Percentiles rank a stretch among this genome's conserved stretches.
These are phyloP conservation scores for Centroberyx gerrardi DNA, from an alignment of 2,797 vertebrate genomes.

Conservation along the genomic window DNA sequence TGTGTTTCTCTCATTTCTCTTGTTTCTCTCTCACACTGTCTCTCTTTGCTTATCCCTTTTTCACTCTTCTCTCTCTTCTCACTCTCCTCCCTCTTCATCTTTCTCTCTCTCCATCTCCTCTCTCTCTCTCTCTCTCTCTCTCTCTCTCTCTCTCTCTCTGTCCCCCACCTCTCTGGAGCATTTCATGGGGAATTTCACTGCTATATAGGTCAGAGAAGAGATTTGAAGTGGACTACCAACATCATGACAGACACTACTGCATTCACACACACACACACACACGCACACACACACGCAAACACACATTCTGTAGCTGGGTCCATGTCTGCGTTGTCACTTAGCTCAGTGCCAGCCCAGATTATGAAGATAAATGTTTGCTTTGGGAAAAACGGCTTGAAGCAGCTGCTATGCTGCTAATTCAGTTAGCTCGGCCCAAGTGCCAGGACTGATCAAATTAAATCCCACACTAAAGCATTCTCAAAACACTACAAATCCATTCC, in stretches of 20 bases:
- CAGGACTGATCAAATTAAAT: conserved; percentile 63
- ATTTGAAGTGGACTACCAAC: conserved; percentile 73
- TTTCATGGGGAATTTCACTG: conserved; percentile 66
- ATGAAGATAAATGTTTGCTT: conserved; percentile 80
- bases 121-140: conserved; percentile 20
- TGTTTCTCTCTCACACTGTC: conserved; percentile 38
- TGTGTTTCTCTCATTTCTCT: conserved; percentile 46
- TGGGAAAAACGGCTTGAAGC: conserved; percentile 67
- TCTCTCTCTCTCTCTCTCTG: conserved; percentile 19
- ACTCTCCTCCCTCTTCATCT: too few species aligned
- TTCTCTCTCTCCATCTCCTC: too few species aligned
- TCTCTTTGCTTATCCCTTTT: conserved; percentile 43
- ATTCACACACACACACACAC: conserved; percentile 33
- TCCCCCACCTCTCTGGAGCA: conserved; percentile 53
- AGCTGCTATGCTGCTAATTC: conserved; percentile 77
- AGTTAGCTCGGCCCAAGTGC: conserved; percentile 55
- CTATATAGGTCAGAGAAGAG: conserved; percentile 82
- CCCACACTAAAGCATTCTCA: conserved; percentile 53
- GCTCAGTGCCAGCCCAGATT: conserved; percentile 71
- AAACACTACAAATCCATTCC: conserved; percentile 51
- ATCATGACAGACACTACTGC: conserved; percentile 59
- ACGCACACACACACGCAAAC: conserved; percentile 19
- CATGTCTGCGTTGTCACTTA: conserved; percentile 58
- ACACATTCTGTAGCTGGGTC: conserved; percentile 26
- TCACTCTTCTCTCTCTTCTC: not conserved